Evolutionary conservation across 2,888 invertebrate species (phyloP).

Genomic region (Oxyteleia sp.): DNA sequence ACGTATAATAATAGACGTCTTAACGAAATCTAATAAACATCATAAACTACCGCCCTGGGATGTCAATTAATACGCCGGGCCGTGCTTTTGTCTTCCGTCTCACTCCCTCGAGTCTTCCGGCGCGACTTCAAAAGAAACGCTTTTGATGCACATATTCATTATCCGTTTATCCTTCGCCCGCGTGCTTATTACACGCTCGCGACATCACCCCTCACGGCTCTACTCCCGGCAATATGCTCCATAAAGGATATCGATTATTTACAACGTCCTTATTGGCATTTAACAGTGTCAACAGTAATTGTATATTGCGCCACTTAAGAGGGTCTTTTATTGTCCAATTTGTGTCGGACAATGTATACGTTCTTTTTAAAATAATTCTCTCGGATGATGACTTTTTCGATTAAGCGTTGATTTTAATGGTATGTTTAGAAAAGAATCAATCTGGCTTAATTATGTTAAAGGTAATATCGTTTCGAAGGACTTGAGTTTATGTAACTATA

Average conservation of each 20-base stretch:
- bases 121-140: constrained; percentile 69
- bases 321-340: constrained; percentile 63
- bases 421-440: no score
- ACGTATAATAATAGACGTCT: constrained; percentile 84
- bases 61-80: constrained; percentile 73
- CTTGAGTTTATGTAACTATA: no score
- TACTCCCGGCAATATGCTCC: constrained; percentile 50
- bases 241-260: constrained; percentile 70
- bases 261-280: constrained; percentile 65
- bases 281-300: constrained; percentile 70
- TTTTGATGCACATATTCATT: constrained; percentile 68
- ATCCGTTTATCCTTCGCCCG: constrained; percentile 68
- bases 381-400: no score
- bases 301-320: constrained; percentile 64
- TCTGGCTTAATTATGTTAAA: no score
- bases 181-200: constrained; percentile 59
- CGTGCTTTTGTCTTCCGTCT: constrained; percentile 43
- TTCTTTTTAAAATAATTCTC: no score
- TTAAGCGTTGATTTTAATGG: no score
- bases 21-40: constrained; percentile 86
- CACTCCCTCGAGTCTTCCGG: constrained; percentile 19
- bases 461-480: no score
- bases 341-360: constrained; percentile 13
- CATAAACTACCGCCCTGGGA: constrained; percentile 82
- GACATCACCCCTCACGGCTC: constrained; percentile 49